Base-by-base conservation (phyloP, 2,888 invertebrate genomes). In the Brenthis daphne region DNA sequence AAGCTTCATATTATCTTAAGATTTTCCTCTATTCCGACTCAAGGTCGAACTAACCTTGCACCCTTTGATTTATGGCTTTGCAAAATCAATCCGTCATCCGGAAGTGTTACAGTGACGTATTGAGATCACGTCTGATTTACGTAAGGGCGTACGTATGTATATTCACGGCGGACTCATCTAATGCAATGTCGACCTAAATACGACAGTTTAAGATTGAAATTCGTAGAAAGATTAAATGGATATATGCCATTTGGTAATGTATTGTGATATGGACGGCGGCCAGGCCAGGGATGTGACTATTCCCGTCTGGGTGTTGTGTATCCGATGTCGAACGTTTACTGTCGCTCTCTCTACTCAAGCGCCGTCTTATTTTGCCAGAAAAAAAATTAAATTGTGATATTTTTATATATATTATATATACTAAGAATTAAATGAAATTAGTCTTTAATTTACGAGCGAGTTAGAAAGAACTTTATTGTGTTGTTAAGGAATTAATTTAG, bases 241-340 rank as follows among this genome's bases (percentile, higher is more conserved):
- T 83, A 85, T 85, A 80, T 77, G 84, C 80, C 85, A 79, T 84
- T 82, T 84, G 78, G 76, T 75, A 77, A 75, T 76, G 77, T 74
- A 75, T 74, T 76, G 73, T 73, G 73, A 80, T 80, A 90, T 92
- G 92, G 92, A 89, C 88, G 85, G 78, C 79, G 81, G 92, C 92
- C 92, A 92, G 89, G 92, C 91, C 92, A 88, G 92, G 91, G 87
- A 85, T 86, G 89, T 80, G 90, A 90, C 92, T 92, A 92, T 92
- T 92, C 92, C 92, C 91, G 92, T 90, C 92, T 89, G 84, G 29
- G 85, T 84, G 85, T 85, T 83, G 82, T 82, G 83, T 85, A 84
- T 85, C 86, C 83, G 82, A 86, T 85, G 82, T 84, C 81, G 82
- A 80, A 83, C 82, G 81, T 84, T 55, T 37, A 69, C 71, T 61